Conservation (phyloP, 2,113 vertebrate species). For the Pantherophis guttatus region DNA sequence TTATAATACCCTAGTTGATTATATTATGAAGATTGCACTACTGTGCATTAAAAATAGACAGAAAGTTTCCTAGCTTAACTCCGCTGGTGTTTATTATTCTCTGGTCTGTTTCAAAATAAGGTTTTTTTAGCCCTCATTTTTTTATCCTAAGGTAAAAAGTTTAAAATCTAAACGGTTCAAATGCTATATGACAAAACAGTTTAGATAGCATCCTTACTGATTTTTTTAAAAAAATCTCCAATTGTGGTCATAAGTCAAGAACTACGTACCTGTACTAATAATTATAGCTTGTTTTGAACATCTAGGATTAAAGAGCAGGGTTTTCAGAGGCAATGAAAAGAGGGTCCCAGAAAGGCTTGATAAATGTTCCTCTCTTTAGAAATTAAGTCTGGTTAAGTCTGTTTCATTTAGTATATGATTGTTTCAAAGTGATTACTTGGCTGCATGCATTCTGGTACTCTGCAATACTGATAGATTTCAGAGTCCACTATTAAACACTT, state of each 20-base stretch:
- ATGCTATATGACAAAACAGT: background rate
- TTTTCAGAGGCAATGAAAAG: background rate
- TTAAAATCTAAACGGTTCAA: background rate
- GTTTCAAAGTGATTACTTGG: conserved; percentile 31
- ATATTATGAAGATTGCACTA: background rate
- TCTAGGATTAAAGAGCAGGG: background rate
- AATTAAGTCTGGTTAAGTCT: background rate
- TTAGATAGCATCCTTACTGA: background rate
- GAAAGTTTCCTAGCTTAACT: background rate
- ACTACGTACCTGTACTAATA: background rate
- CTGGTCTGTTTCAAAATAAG: background rate
- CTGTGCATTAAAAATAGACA: background rate
- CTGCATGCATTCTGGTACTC: background rate
- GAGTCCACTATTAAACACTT: conserved; percentile 37
- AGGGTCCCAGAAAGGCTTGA: background rate
- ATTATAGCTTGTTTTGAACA: background rate
- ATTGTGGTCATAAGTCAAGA: background rate
- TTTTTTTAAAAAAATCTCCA: background rate
- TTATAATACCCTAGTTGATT: background rate
- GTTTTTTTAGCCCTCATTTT: background rate
- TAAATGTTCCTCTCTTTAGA: background rate
- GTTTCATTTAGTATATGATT: background rate
- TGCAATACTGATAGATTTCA: background rate
- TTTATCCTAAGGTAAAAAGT: background rate
- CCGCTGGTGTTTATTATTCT: background rate